Percentiles rank a stretch among this genome's conserved stretches.
phyloP scores from a whole-genome alignment of 1,140 invertebrate genomes.

The Hesperophylax magnus region DNA sequence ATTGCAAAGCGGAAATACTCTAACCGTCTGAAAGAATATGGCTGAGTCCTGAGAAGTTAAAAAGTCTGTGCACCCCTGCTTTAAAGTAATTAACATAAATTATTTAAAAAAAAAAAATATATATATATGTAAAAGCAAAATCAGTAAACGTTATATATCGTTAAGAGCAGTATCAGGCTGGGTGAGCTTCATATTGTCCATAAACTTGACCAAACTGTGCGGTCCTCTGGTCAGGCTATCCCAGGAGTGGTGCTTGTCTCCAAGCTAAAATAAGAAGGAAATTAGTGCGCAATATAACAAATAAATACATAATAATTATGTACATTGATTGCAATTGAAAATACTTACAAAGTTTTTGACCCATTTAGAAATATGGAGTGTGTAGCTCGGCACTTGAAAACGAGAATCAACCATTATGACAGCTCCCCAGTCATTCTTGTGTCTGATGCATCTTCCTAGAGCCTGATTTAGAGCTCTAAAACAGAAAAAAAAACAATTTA shows the following conservation, averaged over 20 bases:
- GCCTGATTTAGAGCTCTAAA: constrained; percentile 67
- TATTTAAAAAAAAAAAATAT: no score
- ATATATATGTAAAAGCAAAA: no score
- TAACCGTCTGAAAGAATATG: no score
- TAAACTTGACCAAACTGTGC: constrained; percentile 62
- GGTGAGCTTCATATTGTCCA: constrained; percentile 61
- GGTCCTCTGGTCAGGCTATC: constrained; percentile 60
- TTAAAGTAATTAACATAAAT: no score
- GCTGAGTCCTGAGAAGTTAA: no score
- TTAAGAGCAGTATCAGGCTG: constrained; percentile 50
- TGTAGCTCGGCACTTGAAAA: constrained; percentile 58
- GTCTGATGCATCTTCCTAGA: constrained; percentile 66
- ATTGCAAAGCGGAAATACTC: no score
- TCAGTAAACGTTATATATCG: no score
- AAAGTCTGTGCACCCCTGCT: no score
- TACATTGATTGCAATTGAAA: not conserved
- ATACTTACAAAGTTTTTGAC: constrained; percentile 62
- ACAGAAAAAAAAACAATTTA: constrained; percentile 1
- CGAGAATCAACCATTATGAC: constrained; percentile 65
- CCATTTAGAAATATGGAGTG: constrained; percentile 64
- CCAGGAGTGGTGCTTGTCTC: constrained; percentile 63
- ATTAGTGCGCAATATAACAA: no score
- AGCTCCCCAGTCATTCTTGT: constrained; percentile 67
- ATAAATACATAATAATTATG: no score
- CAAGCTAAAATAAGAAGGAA: constrained; percentile 58